Evolutionary conservation across 2,888 invertebrate genomes (phyloP), one percentile per base, ranked within the genome.

Genomic region (Hololepta plana): DNA sequence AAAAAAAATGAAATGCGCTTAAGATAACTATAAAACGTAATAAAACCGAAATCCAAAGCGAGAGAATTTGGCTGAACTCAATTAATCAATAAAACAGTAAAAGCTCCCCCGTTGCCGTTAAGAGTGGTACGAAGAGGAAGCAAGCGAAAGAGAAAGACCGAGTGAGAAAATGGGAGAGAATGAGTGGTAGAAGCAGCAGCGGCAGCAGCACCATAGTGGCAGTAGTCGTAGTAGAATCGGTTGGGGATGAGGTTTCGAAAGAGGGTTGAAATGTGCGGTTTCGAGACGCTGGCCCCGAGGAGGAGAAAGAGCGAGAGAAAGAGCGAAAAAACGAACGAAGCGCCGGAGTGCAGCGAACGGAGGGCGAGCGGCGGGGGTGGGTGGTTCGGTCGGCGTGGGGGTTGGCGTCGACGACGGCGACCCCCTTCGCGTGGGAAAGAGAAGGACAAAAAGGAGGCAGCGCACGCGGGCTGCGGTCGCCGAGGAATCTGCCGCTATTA

Each of bases 11-110:
- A 17, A 35, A 32, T 38, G 34, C 35, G 44, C 45, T 47, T 47
- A 49, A 46, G 46, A 47, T 47, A 45, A 48, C 49, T 48, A 47
- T 50, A 50, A 50, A 49, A 47, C 41, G 48, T 38, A 48, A 47
- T 49, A 49, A 50, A 48, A 50, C 41, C 44, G 45, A 47, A 47
- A 47, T 47, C 47, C 44, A 46, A 45, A 46, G 46, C 45, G 45
- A 42, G 47, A 47, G 48, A 47, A 49, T 51, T 50, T 47, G 49
- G 49, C 50, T 48, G 47, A 51, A 52, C 52, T 52, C 52, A 52
- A 53, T 52, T 52, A 53, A 53, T 53, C 53, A 52, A 53, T 52
- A 53, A 53, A 51, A 52, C 53, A 52, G 53, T 53, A 51, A 53
- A 52, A 52, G 53, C 45, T 51, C 49, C 49, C 51, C 49, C 47